Conservation (phyloP, 64 coral and sea anemone genomes). For the Dendronephthya gigantea region DNA sequence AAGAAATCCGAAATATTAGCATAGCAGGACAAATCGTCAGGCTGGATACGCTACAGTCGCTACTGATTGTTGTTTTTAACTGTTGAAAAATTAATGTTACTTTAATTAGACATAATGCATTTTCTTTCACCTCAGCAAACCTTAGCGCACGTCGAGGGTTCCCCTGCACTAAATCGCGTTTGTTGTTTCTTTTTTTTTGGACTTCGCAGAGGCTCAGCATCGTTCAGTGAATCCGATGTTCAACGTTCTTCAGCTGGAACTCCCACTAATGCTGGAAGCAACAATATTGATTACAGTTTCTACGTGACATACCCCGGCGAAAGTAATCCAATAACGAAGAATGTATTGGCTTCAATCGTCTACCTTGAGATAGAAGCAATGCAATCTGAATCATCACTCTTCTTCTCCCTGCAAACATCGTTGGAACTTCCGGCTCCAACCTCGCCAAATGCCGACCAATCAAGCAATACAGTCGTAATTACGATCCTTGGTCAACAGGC, state of each 20-base stretch:
- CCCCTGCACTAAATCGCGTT: background rate
- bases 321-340: background rate
- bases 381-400: background rate
- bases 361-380: background rate
- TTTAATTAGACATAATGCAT: too few relatives aligned
- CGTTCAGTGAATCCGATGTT: background rate
- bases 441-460: background rate
- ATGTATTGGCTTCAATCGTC: background rate
- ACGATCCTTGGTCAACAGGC: background rate
- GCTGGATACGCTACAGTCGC: too few relatives aligned
- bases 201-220: background rate
- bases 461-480: background rate
- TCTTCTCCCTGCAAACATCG: background rate
- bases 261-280: background rate
- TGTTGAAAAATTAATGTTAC: too few relatives aligned
- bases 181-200: too few relatives aligned
- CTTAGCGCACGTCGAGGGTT: too few relatives aligned
- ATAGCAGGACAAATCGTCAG: too few relatives aligned
- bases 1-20: too few relatives aligned
- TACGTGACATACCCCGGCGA: background rate
- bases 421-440: background rate
- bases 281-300: background rate
- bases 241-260: background rate
- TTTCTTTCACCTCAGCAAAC: too few relatives aligned
- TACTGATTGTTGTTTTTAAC: too few relatives aligned